Evolutionary conservation across 2,113 vertebrate genomes (phyloP), one percentile per base, ranked within the genome.

Genomic region (Panthera uncia): DNA sequence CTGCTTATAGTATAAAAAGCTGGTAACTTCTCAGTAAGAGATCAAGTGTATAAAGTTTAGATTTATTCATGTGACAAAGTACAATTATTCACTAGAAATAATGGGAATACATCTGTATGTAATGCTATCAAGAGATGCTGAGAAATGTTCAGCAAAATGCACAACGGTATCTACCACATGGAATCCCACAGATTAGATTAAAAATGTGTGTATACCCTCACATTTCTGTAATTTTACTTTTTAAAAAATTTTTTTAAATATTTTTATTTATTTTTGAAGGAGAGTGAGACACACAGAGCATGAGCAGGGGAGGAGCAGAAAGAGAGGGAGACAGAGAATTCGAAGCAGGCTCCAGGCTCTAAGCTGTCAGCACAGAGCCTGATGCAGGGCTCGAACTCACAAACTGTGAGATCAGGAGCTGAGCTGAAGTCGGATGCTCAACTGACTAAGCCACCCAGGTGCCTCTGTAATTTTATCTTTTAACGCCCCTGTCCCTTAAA

Each of bases 21-120:
- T 27, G 38, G 74, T 65, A 89, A 92, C 83, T 91, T 66, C 52
- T 94, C 79, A 90, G 21, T 86, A 33, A 97, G 57, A 3, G 10
- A 79, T 83, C 66, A 83, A n/a, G 41, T 82, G 29, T 86, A 33
- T n/a, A 76, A 38, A 79, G 57, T 16, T 61, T 88, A 1, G 63
- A 94, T 45, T 95, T 96, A 88, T n/a, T 74, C 29, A 55, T n/a
- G 11, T 89, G 31, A 95, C 9, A 73, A 25, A 79, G 87, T 41
- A 71, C 23, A 95, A 96, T 45, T 95, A 92, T 33, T 3, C 45
- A 82, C 38, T 78, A 95, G 33, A 96, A 91, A 97, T 83, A 82
- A 89, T 45, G 41, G 69, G 69, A 21, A 8, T 11, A 84, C 27
- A 81, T 31, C 80, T 91, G 36, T 19, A 76, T 65, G 52, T 36